phyloP scores from a whole-genome alignment of 2,113 vertebrate species.

The Symphodus melops region DNA sequence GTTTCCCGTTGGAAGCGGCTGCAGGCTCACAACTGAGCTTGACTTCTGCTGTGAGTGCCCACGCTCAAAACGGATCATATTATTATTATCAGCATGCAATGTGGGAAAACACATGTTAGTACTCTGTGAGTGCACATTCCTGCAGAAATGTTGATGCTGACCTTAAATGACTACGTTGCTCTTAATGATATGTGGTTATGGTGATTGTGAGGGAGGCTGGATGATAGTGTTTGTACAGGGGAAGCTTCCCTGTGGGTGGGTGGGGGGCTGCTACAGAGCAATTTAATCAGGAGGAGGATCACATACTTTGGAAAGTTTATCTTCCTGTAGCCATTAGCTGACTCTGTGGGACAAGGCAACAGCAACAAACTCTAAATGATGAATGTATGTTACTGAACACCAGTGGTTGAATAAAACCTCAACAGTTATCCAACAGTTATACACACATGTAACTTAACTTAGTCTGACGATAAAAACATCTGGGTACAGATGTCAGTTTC shows the following conservation, averaged over 20 bases:
- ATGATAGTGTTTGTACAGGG: conserved; percentile 33
- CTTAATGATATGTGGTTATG: conserved; percentile 25
- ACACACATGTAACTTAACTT: too few species aligned
- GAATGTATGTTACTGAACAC: conserved; percentile 25
- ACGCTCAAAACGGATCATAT: conserved; percentile 54
- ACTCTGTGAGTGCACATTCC: conserved; percentile 25
- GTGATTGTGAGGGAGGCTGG: conserved; percentile 40
- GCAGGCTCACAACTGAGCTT: conserved; percentile 47
- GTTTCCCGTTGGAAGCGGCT: conserved; percentile 71
- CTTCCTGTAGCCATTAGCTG: conserved; percentile 59
- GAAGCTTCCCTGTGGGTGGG: conserved; percentile 39
- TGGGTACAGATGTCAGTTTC: too few species aligned
- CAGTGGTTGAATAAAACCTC: background rate
- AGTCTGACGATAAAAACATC: too few species aligned
- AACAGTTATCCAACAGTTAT: too few species aligned
- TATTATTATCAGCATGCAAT: conserved; percentile 64
- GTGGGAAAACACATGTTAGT: conserved; percentile 57
- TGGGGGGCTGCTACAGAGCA: conserved; percentile 39
- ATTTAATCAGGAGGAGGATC: conserved; percentile 64
- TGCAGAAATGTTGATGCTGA: conserved; percentile 33
- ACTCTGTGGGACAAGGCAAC: conserved; percentile 39
- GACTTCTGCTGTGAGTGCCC: conserved; percentile 36
- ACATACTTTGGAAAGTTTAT: conserved; percentile 59
- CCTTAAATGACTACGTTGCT: conserved; percentile 45
- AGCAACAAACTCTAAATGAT: conserved; percentile 23